These are phyloP conservation scores for Papio anubis DNA, from an alignment of 2,113 vertebrate genomes.

Conservation along the genomic window DNA sequence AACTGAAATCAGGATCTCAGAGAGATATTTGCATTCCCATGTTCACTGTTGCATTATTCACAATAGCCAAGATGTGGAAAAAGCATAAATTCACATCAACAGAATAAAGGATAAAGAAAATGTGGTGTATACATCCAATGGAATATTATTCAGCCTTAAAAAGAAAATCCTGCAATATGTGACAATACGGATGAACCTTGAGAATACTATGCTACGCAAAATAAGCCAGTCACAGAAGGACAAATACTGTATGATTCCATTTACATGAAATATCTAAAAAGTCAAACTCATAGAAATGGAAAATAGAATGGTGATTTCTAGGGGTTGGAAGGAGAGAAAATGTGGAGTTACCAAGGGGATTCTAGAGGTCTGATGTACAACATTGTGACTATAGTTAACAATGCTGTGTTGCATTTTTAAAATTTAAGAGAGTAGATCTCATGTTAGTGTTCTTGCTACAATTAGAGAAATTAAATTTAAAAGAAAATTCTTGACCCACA, in stretches of 20 bases:
- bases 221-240: background rate
- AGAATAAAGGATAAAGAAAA: background rate
- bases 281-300: background rate
- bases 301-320: background rate
- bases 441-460: background rate
- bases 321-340: background rate
- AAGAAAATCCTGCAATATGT: background rate
- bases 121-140: background rate
- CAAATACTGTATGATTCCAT: background rate
- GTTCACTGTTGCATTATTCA: background rate
- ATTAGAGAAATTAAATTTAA: background rate
- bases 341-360: no score
- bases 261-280: background rate
- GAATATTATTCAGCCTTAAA: background rate
- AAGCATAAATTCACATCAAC: background rate
- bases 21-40: background rate
- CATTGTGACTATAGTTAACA: background rate
- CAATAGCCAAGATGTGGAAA: background rate
- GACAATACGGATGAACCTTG: background rate
- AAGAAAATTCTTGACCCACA: background rate
- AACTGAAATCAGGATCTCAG: background rate
- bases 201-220: background rate
- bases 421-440: background rate
- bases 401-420: background rate
- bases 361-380: background rate